These are phyloP conservation scores for Watsonalla binaria DNA, from an alignment of 2,888 invertebrate genomes.

Conservation along the genomic window DNA sequence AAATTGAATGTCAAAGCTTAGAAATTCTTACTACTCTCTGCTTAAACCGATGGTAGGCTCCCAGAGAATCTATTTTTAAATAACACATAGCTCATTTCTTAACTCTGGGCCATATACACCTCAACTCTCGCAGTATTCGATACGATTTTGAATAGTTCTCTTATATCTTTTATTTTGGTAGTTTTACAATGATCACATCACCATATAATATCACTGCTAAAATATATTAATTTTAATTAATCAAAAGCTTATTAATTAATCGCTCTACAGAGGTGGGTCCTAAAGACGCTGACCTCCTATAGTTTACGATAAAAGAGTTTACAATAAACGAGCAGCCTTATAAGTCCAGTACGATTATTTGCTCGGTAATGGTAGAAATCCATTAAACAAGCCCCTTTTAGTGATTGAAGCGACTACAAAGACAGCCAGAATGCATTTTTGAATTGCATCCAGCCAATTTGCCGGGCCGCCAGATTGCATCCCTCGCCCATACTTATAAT, in stretches of 20 bases:
- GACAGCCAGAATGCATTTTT: conserved; percentile 63
- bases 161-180: no score
- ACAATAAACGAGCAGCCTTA: conserved; percentile 47
- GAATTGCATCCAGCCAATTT: conserved; percentile 69
- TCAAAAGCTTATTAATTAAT: not conserved
- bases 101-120: no score
- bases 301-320: conserved; percentile 19
- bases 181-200: no score
- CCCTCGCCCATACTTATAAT: conserved; percentile 32
- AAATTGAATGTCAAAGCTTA: no score
- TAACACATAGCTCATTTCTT: no score
- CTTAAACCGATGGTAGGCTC: no score
- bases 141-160: no score
- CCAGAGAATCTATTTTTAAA: no score
- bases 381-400: conserved; percentile 77
- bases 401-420: conserved; percentile 70
- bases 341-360: conserved; percentile 72
- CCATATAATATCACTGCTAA: no score
- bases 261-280: conserved; percentile 10
- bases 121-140: no score
- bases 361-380: conserved; percentile 77
- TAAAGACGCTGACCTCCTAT: conserved; percentile 12
- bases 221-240: no score
- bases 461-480: conserved; percentile 56
- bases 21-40: no score